Evolutionary conservation across 2,888 invertebrate species (phyloP).

Genomic region (Hydraecia micacea): DNA sequence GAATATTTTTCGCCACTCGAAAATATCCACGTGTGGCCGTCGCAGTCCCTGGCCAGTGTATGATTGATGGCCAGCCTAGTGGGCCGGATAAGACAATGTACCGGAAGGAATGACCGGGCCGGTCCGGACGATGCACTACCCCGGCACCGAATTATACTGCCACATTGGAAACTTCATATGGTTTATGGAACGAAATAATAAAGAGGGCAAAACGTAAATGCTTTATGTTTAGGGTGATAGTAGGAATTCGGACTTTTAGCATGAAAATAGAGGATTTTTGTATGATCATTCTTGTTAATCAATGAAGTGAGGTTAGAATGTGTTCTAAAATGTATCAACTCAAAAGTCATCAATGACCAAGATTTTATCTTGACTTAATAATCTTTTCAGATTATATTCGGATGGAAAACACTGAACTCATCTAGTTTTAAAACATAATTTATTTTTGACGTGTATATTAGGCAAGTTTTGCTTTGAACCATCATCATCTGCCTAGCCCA

Average conservation of each 20-base stretch:
- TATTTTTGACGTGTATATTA: no score
- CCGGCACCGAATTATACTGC: constrained; percentile 52
- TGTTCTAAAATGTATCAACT: neutral
- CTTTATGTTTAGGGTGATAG: neutral
- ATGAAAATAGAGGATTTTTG: neutral
- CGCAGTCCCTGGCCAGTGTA: constrained; percentile 66
- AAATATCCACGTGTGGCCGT: constrained; percentile 65
- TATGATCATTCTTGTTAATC: neutral
- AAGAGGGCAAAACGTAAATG: constrained; percentile 33
- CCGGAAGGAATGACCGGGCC: constrained; percentile 79
- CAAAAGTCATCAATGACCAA: neutral
- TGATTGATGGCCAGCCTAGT: constrained; percentile 77
- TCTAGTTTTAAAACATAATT: no score
- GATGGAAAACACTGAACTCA: no score
- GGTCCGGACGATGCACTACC: constrained; percentile 59
- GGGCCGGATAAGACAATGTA: constrained; percentile 84
- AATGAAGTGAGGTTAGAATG: neutral
- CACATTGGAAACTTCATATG: constrained; percentile 54
- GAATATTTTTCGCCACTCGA: constrained; percentile 64
- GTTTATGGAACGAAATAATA: constrained; percentile 63
- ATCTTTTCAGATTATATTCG: no score
- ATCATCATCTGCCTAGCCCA: no score
- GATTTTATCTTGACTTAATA: no score
- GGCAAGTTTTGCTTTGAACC: no score
- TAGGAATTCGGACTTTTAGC: neutral